These are phyloP conservation scores for Rhyzopertha dominica DNA, from an alignment of 1,140 invertebrate species.

Conservation along the genomic window DNA sequence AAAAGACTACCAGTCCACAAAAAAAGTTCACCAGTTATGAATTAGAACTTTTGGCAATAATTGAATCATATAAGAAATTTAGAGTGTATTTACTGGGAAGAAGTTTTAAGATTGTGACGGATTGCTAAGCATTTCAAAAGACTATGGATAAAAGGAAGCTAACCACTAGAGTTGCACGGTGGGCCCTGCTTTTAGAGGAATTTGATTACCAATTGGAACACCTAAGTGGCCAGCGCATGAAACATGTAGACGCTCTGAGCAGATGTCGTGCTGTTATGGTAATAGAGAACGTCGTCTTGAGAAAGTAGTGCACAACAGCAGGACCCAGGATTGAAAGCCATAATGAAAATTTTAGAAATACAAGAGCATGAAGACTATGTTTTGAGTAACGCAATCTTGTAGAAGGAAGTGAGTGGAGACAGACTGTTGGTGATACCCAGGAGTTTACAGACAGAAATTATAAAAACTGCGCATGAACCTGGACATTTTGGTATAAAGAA, in stretches of 20 bases:
- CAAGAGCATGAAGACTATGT: conserved; percentile 28
- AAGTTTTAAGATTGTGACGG: conserved; percentile 47
- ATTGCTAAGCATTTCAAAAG: conserved; percentile 39
- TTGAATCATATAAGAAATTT: conserved; percentile 49
- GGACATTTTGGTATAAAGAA: conserved; percentile 34
- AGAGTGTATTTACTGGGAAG: conserved; percentile 47
- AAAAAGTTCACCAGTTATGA: conserved; percentile 46
- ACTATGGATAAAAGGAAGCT: conserved; percentile 36
- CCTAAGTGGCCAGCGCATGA: conserved; percentile 38
- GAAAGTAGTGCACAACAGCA: conserved; percentile 19
- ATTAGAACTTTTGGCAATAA: conserved; percentile 49
- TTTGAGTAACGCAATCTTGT: conserved; percentile 22
- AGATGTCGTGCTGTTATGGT: conserved; percentile 34
- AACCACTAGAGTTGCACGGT: conserved; percentile 34
- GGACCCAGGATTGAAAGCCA: conserved; percentile 21
- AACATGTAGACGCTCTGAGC: conserved; percentile 46
- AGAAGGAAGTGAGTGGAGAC: conserved; percentile 21
- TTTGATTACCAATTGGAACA: conserved; percentile 41
- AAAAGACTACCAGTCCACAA: conserved; percentile 27
- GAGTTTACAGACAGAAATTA: conserved; percentile 23
- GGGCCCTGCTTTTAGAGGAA: conserved; percentile 38
- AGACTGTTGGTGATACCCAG: conserved; percentile 21
- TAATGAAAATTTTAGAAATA: conserved; percentile 22
- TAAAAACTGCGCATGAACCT: conserved; percentile 22
- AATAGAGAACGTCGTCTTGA: conserved; percentile 11